These are phyloP conservation scores for Chironomus riparius DNA, from an alignment of 2,888 invertebrate genomes.

Conservation along the genomic window DNA sequence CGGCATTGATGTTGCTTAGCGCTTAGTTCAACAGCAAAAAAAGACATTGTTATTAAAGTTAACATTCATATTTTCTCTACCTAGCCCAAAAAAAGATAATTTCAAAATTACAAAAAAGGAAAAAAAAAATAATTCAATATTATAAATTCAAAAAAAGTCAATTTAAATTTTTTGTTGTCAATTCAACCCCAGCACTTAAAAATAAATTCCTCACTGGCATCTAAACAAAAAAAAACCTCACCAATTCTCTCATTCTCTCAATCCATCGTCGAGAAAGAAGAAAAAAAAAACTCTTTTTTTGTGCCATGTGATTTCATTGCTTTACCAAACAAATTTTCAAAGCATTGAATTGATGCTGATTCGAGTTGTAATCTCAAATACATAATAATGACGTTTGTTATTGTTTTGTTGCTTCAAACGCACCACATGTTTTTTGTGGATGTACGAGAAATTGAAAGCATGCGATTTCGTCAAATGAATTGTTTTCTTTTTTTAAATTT, in stretches of 20 bases:
- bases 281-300: conserved; percentile 7
- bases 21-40: no score
- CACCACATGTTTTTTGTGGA: not conserved
- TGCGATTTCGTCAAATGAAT: not conserved
- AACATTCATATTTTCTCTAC: no score
- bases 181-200: not conserved
- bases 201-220: not conserved
- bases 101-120: no score
- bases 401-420: conserved; percentile 9
- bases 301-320: conserved; percentile 22
- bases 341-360: conserved; percentile 20
- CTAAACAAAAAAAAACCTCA: not conserved
- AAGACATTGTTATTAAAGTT: no score
- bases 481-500: not conserved
- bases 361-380: conserved; percentile 12
- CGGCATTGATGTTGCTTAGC: no score
- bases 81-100: no score
- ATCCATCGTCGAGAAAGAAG: not conserved
- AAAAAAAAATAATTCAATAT: no score
- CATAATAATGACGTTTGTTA: conserved; percentile 9
- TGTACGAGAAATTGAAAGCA: not conserved
- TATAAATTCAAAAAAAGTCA: no score
- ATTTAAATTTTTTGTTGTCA: no score
- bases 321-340: not conserved
- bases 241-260: not conserved